phyloP scores from a whole-genome alignment of 2,888 invertebrate species.

The Pardosa pseudoannulata region DNA sequence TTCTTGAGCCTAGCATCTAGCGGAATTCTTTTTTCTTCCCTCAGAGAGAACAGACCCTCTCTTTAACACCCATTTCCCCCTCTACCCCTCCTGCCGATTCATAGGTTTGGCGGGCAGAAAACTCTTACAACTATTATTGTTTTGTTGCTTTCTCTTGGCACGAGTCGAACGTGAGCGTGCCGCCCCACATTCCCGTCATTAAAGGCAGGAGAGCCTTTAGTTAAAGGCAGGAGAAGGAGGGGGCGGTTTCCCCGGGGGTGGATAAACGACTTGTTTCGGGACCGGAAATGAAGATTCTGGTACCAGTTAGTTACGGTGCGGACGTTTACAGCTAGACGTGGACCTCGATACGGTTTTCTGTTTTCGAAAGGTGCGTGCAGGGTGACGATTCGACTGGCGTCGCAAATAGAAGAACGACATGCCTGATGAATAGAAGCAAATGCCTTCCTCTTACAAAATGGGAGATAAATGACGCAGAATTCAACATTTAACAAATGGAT shows the following conservation, averaged over 20 bases:
- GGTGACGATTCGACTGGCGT: too few relatives aligned
- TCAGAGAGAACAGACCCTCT: slow-evolving; percentile 4
- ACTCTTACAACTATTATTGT: slow-evolving; percentile 20
- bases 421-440: too few relatives aligned
- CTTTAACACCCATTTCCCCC: slow-evolving; percentile 16
- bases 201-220: slow-evolving; percentile 28
- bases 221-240: slow-evolving; percentile 20
- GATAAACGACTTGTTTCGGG: slow-evolving; percentile 10
- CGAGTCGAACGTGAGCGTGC: slow-evolving; percentile 34
- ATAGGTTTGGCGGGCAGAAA: slow-evolving; percentile 1
- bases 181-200: slow-evolving; percentile 36
- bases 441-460: too few relatives aligned
- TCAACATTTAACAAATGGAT: too few relatives aligned
- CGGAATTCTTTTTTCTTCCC: not conserved
- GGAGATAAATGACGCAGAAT: too few relatives aligned
- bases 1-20: not conserved
- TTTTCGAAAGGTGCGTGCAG: too few relatives aligned
- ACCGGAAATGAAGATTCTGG: not conserved
- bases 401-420: too few relatives aligned
- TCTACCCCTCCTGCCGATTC: too few relatives aligned
- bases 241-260: slow-evolving; percentile 1
- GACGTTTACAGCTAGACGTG: not conserved
- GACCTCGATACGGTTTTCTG: not conserved
- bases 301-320: not conserved
- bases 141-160: slow-evolving; percentile 31